Evolutionary conservation across 2,113 vertebrate species (phyloP).

Genomic region (Theristicus caerulescens): DNA sequence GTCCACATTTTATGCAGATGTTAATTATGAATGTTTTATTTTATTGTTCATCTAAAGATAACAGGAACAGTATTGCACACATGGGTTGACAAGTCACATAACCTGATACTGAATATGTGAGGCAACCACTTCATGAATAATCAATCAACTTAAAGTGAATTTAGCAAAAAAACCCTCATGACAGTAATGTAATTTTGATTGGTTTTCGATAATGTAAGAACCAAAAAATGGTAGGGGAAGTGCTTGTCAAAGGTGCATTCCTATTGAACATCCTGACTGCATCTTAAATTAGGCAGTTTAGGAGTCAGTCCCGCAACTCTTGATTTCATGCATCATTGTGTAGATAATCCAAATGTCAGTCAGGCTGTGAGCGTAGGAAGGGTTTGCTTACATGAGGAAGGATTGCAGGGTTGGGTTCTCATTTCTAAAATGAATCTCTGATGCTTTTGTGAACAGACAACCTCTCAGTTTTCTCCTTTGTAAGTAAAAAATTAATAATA

Average conservation of each 20-base stretch:
- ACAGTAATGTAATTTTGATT: not conserved
- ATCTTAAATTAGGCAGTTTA: not conserved
- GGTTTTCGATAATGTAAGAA: not conserved
- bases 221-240: not conserved
- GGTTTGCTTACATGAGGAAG: constrained; percentile 4
- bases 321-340: not conserved
- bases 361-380: not conserved
- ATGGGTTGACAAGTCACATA: not conserved
- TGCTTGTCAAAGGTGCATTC: not conserved
- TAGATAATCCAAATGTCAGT: not conserved
- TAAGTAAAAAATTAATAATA: not conserved
- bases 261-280: not conserved
- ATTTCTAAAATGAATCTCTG: constrained; percentile 20
- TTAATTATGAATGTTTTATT: constrained; percentile 36
- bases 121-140: constrained; percentile 7
- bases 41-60: not conserved
- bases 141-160: not conserved
- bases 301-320: not conserved
- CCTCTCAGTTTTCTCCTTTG: not conserved
- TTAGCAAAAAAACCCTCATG: not conserved
- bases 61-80: not conserved
- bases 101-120: not conserved
- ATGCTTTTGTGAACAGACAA: not conserved
- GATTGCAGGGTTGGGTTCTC: not conserved
- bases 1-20: not conserved